These are phyloP conservation scores for Macaria notata DNA, from an alignment of 2,888 invertebrate species.

Conservation along the genomic window DNA sequence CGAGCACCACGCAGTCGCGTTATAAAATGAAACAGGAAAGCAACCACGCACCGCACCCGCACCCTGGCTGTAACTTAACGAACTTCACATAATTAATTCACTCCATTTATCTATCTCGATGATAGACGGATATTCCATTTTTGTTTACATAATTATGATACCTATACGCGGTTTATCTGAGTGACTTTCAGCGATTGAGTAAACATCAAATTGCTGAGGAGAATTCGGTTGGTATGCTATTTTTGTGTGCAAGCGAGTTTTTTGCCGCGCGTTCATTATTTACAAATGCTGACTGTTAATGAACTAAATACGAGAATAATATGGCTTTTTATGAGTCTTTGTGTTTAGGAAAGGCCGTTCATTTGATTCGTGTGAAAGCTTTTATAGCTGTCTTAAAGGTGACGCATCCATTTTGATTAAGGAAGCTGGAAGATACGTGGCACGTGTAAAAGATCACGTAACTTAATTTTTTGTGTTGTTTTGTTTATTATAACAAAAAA, in stretches of 20 bases:
- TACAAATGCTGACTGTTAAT: slow-evolving; percentile 9
- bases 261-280: slow-evolving; percentile 14
- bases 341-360: neutral
- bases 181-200: slow-evolving; percentile 13
- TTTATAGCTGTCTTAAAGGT: too few species aligned
- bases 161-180: slow-evolving; percentile 11
- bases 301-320: slow-evolving; percentile 11
- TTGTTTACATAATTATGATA: slow-evolving; percentile 15
- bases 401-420: too few species aligned
- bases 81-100: slow-evolving; percentile 3
- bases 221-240: slow-evolving; percentile 10
- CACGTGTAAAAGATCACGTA: too few species aligned
- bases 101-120: slow-evolving; percentile 22
- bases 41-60: slow-evolving; percentile 32
- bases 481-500: too few species aligned
- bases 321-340: slow-evolving; percentile 2
- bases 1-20: slow-evolving; percentile 43
- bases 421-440: too few species aligned
- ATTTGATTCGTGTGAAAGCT: neutral
- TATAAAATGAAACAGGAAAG: slow-evolving; percentile 45
- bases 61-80: slow-evolving; percentile 36
- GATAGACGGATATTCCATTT: slow-evolving; percentile 22
- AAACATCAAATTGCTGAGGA: slow-evolving; percentile 5
- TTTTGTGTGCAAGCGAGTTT: slow-evolving; percentile 15
- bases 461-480: too few species aligned